A percentile compares a stretch with the other conserved stretches of the same genome.
Evolutionary conservation across 2,888 invertebrate genomes (phyloP).

Genomic region (Andrena bucephala): DNA sequence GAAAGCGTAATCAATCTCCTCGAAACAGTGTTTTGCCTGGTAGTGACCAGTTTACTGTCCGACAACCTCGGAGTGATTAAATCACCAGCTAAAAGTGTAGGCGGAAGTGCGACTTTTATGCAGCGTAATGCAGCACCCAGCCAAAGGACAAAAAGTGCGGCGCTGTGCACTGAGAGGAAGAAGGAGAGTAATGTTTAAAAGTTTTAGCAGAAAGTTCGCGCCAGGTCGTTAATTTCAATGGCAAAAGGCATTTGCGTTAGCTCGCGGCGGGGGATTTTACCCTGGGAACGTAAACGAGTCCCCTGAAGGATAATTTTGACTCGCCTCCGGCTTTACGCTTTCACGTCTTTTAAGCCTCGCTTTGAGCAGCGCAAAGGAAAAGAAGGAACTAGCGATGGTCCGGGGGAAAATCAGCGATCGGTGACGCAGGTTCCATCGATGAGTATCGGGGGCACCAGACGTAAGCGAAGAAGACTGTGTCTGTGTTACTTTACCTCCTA

Average conservation of each 20-base stretch:
- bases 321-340: background rate
- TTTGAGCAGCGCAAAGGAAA: background rate
- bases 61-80: background rate
- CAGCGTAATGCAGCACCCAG: background rate
- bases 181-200: constrained; percentile 22
- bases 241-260: constrained; percentile 14
- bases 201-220: constrained; percentile 13
- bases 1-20: background rate
- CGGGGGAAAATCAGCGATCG: background rate
- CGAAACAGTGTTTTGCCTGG: too few species aligned
- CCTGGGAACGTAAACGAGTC: constrained; percentile 6
- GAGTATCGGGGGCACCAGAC: background rate
- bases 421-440: background rate
- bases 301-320: constrained; percentile 4
- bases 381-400: background rate
- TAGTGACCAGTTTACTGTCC: background rate
- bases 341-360: background rate
- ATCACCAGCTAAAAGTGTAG: background rate
- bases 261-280: background rate
- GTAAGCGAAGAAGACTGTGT: too few species aligned
- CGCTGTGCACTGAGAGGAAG: background rate
- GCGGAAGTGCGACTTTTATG: background rate
- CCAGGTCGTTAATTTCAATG: constrained; percentile 21
- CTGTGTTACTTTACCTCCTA: background rate
- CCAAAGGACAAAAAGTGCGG: background rate